Evolutionary conservation across 2,113 vertebrate genomes (phyloP).

Genomic region (Coreoperca whiteheadi): DNA sequence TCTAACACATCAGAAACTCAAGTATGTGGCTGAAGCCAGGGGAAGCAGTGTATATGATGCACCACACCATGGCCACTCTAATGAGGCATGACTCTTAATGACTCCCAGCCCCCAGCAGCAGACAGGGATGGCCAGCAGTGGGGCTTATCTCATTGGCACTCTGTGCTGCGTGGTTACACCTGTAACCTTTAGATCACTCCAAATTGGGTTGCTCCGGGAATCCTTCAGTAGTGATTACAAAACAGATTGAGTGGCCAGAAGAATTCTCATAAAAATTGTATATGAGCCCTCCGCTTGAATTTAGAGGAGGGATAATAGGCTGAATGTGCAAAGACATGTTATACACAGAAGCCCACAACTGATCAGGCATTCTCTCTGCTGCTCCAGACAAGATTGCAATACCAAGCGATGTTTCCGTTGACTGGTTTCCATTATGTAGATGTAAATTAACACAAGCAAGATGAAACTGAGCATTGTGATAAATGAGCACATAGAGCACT

Average conservation of each 20-base stretch:
- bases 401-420: constrained; percentile 56
- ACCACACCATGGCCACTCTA: constrained; percentile 69
- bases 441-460: constrained; percentile 64
- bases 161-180: constrained; percentile 65
- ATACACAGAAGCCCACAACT: constrained; percentile 41
- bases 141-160: constrained; percentile 70
- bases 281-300: constrained; percentile 56
- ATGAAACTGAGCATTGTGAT: constrained; percentile 54
- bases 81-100: constrained; percentile 78
- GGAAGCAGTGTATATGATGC: constrained; percentile 56
- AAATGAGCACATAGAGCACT: constrained; percentile 45
- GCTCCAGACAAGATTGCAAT: constrained; percentile 60
- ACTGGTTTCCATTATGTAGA: constrained; percentile 73
- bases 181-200: constrained; percentile 78
- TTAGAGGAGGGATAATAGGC: constrained; percentile 55
- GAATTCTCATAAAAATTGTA: constrained; percentile 74
- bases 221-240: constrained; percentile 73
- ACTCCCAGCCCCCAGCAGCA: constrained; percentile 61
- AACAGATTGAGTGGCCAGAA: constrained; percentile 69
- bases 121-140: constrained; percentile 51
- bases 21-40: constrained; percentile 47
- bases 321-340: constrained; percentile 59
- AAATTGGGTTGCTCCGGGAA: constrained; percentile 70
- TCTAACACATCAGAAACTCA: constrained; percentile 37
- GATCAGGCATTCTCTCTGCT: constrained; percentile 68